A percentile compares a stretch with the other conserved stretches of the same genome.
Evolutionary conservation across 2,113 vertebrate genomes (phyloP).

Genomic region (Trichechus manatus): DNA sequence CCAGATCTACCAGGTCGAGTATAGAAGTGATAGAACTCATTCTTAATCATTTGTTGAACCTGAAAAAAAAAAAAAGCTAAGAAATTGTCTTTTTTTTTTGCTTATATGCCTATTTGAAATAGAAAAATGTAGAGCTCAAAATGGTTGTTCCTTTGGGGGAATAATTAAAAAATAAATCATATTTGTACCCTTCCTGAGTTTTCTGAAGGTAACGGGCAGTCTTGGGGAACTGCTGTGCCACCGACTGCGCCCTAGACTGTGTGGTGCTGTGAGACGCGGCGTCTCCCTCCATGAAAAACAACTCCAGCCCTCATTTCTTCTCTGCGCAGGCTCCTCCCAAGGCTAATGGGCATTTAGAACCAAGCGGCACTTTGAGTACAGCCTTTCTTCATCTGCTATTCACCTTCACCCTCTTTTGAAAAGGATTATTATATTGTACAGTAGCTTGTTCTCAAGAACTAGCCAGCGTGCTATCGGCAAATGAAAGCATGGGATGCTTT

Average conservation of each 20-base stretch:
- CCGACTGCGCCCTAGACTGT: accelerated
- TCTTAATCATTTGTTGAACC: neutral
- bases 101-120: neutral
- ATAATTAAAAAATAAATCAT: neutral
- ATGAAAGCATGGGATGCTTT: neutral
- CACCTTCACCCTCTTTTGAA: neutral
- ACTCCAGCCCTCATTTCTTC: neutral
- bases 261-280: accelerated
- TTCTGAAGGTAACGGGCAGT: neutral
- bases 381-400: neutral
- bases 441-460: neutral
- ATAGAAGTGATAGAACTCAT: neutral
- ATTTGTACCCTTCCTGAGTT: neutral
- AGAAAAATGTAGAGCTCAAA: neutral
- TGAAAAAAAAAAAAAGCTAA: neutral
- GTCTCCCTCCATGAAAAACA: accelerated
- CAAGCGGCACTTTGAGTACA: neutral
- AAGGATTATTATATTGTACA: neutral
- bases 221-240: neutral
- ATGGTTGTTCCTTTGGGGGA: neutral
- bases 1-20: neutral
- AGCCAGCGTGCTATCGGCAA: neutral
- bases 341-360: neutral
- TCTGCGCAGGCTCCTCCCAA: neutral
- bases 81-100: neutral